A percentile compares a stretch with the other conserved stretches of the same genome.
phyloP scores from a whole-genome alignment of 53 echinoderm and acorn worm genomes.

The Apostichopus leukothele region DNA sequence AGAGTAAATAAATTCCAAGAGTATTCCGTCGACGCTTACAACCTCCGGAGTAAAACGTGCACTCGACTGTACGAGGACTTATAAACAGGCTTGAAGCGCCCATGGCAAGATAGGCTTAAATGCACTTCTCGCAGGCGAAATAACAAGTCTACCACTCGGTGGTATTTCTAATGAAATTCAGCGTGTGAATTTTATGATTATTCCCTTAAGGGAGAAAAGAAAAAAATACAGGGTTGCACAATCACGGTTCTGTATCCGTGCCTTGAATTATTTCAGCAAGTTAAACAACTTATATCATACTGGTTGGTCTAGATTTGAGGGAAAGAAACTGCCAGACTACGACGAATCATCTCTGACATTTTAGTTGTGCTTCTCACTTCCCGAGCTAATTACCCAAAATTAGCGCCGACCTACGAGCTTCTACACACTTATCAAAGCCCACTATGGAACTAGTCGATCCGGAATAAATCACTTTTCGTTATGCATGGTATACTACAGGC shows the following conservation, averaged over 20 bases:
- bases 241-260: conserved; percentile 45
- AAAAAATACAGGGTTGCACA: conserved; percentile 48
- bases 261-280: conserved; percentile 40
- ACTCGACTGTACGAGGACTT: conserved; percentile 35
- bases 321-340: not conserved
- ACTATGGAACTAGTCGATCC: not conserved
- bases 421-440: not conserved
- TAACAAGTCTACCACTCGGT: conserved; percentile 41
- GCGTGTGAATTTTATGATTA: conserved; percentile 48
- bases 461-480: not conserved
- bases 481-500: not conserved
- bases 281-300: conserved; percentile 42
- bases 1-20: conserved; percentile 42
- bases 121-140: conserved; percentile 45
- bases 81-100: conserved; percentile 42
- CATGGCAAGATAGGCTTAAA: conserved; percentile 39
- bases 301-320: conserved; percentile 30
- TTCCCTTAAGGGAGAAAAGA: conserved; percentile 26
- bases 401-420: not conserved
- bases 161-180: conserved; percentile 46
- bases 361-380: not conserved
- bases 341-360: not conserved
- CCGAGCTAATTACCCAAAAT: conserved; percentile 2
- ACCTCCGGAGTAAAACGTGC: conserved; percentile 45
- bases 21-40: conserved; percentile 26